Percentiles rank a stretch among this genome's conserved stretches.
Conservation (phyloP, 2,888 invertebrate genomes). For the Galerucella calmariensis region DNA sequence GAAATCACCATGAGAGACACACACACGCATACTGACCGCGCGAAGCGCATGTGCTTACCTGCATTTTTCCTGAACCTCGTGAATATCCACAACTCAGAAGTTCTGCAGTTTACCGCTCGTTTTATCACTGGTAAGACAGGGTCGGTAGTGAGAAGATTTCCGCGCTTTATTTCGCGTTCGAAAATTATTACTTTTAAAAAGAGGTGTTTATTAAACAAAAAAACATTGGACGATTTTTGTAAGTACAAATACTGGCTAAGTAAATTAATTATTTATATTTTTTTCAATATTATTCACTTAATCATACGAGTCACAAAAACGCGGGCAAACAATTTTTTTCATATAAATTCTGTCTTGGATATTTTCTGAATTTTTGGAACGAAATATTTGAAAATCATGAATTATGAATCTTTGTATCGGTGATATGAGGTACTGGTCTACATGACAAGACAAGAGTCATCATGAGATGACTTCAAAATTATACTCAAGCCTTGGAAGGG, state of each 20-base stretch:
- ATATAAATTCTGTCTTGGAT: too few relatives aligned
- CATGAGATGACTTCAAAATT: too few relatives aligned
- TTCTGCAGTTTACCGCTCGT: slow-evolving; percentile 36
- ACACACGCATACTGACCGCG: slow-evolving; percentile 24
- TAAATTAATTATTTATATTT: too few relatives aligned
- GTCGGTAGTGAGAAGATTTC: not conserved
- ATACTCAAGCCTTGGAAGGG: too few relatives aligned
- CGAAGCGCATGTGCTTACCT: slow-evolving; percentile 36
- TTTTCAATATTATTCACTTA: too few relatives aligned
- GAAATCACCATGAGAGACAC: slow-evolving; percentile 28
- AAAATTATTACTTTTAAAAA: not conserved
- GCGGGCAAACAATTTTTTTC: too few relatives aligned
- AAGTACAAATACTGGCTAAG: not conserved
- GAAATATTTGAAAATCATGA: too few relatives aligned
- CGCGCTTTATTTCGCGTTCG: not conserved
- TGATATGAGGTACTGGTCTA: too few relatives aligned
- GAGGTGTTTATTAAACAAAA: not conserved
- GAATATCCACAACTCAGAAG: slow-evolving; percentile 28
- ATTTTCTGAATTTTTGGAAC: too few relatives aligned
- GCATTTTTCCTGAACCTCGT: slow-evolving; percentile 28
- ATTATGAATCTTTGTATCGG: too few relatives aligned
- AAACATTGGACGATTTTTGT: not conserved
- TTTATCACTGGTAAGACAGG: slow-evolving; percentile 4
- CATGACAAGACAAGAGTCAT: too few relatives aligned
- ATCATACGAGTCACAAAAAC: too few relatives aligned